Evolutionary conservation across 1,140 invertebrate genomes (phyloP).

Genomic region (Trichonephila inaurata): DNA sequence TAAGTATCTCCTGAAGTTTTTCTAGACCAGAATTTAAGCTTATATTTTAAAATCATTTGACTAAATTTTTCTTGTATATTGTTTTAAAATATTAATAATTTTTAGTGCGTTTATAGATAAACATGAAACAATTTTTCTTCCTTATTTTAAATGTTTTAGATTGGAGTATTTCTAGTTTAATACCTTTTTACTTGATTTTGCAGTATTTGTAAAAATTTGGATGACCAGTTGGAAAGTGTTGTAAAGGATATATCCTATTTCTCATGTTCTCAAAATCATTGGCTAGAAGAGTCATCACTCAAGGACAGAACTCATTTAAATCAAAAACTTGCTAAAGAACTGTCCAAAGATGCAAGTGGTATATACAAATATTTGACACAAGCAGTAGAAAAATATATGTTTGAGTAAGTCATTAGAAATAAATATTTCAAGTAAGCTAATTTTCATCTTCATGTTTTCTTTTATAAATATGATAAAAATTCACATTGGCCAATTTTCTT

Average conservation of each 20-base stretch:
- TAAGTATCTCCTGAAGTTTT: too few species aligned
- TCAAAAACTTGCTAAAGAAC: slow-evolving; percentile 18
- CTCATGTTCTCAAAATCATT: slow-evolving; percentile 4
- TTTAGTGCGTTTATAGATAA: too few species aligned
- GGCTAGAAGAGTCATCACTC: not conserved
- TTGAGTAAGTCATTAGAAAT: slow-evolving; percentile 58
- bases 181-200: not conserved
- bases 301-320: not conserved
- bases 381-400: slow-evolving; percentile 49
- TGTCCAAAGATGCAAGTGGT: slow-evolving; percentile 1
- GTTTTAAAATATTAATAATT: too few species aligned
- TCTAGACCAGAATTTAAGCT: too few species aligned
- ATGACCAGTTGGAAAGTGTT: slow-evolving; percentile 26
- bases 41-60: too few species aligned
- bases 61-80: too few species aligned
- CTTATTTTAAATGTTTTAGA: too few species aligned
- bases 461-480: too few species aligned
- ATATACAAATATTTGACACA: slow-evolving; percentile 35
- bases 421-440: not conserved
- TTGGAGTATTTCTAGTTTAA: too few species aligned
- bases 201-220: slow-evolving; percentile 67
- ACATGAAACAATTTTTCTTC: too few species aligned
- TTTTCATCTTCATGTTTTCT: too few species aligned
- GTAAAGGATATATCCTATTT: slow-evolving; percentile 68
- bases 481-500: too few species aligned